Percentiles rank a stretch among this genome's conserved stretches.
Evolutionary conservation across 2,888 invertebrate species (phyloP).

Genomic region (Cheilosia urbana): DNA sequence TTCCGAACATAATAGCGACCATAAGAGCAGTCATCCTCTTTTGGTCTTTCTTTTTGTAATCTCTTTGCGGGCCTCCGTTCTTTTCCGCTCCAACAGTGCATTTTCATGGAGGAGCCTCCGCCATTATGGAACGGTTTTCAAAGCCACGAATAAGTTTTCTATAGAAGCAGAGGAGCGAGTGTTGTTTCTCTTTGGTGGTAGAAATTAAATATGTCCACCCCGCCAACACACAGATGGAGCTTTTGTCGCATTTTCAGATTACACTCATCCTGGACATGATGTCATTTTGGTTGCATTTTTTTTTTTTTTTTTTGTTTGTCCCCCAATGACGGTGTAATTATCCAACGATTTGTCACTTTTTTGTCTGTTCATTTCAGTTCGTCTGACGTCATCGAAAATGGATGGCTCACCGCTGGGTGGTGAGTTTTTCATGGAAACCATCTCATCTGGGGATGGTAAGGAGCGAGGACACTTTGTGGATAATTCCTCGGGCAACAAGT

Average conservation of each 20-base stretch:
- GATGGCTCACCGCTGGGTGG: slow-evolving; percentile 76
- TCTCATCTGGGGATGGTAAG: slow-evolving; percentile 76
- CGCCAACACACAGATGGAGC: slow-evolving; percentile 3
- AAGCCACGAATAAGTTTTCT: slow-evolving; percentile 6
- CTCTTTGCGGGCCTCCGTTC: slow-evolving; percentile 2
- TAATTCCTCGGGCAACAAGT: slow-evolving; percentile 79
- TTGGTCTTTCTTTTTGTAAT: slow-evolving; percentile 7
- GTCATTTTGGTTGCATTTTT: slow-evolving; percentile 1
- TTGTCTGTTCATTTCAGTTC: slow-evolving; percentile 71
- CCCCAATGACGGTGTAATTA: slow-evolving; percentile 1
- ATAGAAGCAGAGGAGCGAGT: not conserved
- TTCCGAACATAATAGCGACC: slow-evolving; percentile 55
- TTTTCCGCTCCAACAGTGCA: slow-evolving; percentile 38
- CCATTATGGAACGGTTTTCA: slow-evolving; percentile 38
- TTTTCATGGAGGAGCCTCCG: slow-evolving; percentile 41
- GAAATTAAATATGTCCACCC: not conserved
- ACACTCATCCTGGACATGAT: slow-evolving; percentile 5
- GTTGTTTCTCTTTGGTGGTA: not conserved
- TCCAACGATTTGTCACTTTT: slow-evolving; percentile 14
- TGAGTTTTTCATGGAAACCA: slow-evolving; percentile 79
- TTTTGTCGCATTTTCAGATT: slow-evolving; percentile 25
- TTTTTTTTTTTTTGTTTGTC: not conserved
- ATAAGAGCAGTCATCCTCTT: slow-evolving; percentile 50
- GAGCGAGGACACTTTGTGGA: slow-evolving; percentile 79
- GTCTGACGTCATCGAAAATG: slow-evolving; percentile 63